Conservation (phyloP, 2,113 vertebrate genomes). For the Mesembrinibis cayennensis region DNA sequence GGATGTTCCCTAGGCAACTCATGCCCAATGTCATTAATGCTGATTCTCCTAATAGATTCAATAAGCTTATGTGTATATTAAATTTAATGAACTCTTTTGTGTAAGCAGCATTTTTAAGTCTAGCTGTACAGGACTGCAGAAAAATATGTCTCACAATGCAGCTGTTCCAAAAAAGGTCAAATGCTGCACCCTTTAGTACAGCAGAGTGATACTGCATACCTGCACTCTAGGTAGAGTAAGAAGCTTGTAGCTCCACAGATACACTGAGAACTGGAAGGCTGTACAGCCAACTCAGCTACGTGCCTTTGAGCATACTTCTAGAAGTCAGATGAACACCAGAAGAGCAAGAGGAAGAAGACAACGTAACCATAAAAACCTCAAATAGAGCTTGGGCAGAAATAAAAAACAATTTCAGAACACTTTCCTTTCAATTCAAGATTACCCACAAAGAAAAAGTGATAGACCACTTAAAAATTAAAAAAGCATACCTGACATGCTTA, state of each 20-base stretch:
- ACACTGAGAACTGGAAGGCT: neutral
- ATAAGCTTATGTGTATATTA: neutral
- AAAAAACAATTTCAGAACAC: neutral
- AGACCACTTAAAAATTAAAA: neutral
- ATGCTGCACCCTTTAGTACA: neutral
- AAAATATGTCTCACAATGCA: neutral
- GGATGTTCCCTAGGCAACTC: neutral
- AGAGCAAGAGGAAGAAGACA: neutral
- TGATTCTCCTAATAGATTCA: neutral
- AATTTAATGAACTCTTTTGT: neutral
- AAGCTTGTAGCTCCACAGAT: neutral
- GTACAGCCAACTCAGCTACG: neutral
- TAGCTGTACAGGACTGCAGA: neutral
- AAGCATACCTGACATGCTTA: neutral
- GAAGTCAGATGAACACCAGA: neutral
- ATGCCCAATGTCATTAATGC: neutral
- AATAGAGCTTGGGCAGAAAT: neutral
- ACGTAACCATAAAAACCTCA: neutral
- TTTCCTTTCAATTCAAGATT: neutral
- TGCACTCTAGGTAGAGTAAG: neutral
- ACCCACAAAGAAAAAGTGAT: neutral
- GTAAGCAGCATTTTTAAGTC: neutral
- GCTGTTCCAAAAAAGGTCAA: neutral
- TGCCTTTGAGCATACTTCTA: neutral
- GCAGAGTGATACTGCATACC: neutral